Percentiles rank a stretch among this genome's conserved stretches.
Conservation (phyloP, 2,113 vertebrate genomes). For the Theropithecus gelada region DNA sequence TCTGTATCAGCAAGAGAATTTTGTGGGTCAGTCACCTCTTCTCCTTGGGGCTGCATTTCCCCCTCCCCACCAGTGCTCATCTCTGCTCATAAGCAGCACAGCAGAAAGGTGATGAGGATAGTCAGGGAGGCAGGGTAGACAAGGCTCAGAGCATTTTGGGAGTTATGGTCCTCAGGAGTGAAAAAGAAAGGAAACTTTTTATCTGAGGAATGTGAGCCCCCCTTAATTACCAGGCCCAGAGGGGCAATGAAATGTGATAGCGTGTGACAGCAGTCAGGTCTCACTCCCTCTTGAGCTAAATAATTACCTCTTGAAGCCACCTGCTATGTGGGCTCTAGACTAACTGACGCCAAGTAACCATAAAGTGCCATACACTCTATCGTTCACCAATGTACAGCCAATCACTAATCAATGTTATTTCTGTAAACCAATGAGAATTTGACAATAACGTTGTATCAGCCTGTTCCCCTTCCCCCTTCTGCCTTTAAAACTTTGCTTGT, state of each 20-base stretch:
- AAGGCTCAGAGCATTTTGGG: not conserved
- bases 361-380: not conserved
- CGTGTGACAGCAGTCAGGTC: not conserved
- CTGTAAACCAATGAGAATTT: not conserved
- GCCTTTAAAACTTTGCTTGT: not conserved
- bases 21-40: not conserved
- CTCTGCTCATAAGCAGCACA: not conserved
- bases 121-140: not conserved
- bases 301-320: not conserved
- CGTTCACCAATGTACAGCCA: not conserved
- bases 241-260: not conserved
- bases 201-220: not conserved
- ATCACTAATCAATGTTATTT: not conserved
- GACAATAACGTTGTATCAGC: not conserved
- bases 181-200: not conserved
- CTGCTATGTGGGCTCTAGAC: not conserved
- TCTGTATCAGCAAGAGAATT: not conserved
- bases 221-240: not conserved
- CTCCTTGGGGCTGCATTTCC: too few species aligned
- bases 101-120: not conserved
- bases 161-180: not conserved
- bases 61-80: not conserved
- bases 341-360: not conserved
- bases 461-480: not conserved
- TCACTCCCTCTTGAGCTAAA: not conserved